phyloP scores from a whole-genome alignment of 2,113 vertebrate genomes.

The Pelecanus crispus region DNA sequence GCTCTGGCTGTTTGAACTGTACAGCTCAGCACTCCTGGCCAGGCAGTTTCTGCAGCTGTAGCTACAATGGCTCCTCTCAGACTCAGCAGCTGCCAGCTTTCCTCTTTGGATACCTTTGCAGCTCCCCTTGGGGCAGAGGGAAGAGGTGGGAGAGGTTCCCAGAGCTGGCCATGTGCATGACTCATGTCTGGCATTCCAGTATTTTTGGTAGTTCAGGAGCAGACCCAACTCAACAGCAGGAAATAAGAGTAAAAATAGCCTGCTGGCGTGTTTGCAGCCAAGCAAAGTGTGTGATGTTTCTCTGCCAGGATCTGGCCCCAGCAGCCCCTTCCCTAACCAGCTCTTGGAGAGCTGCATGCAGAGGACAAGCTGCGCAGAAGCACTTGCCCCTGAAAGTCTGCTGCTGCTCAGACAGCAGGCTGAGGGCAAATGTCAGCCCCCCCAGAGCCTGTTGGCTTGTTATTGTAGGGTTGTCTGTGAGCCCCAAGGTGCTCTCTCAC shows the following conservation, averaged over 20 bases:
- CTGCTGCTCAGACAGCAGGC: not conserved
- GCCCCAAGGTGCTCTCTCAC: not conserved
- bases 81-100: not conserved
- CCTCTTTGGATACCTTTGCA: not conserved
- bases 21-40: not conserved
- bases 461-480: not conserved
- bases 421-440: not conserved
- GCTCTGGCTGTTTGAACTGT: not conserved
- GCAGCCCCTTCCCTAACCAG: not conserved
- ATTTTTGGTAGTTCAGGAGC: not conserved
- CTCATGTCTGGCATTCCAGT: not conserved
- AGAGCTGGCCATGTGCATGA: not conserved
- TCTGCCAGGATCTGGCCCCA: not conserved
- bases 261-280: not conserved
- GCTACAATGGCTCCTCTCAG: not conserved
- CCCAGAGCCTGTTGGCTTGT: not conserved
- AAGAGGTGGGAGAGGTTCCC: not conserved
- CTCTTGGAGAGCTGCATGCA: not conserved
- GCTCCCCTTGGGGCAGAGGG: not conserved
- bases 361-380: not conserved
- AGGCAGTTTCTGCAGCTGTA: not conserved
- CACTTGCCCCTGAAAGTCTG: not conserved
- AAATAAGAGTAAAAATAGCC: not conserved
- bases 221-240: not conserved
- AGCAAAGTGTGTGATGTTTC: not conserved